Base-by-base conservation (phyloP, 2,888 invertebrate genomes). In the Metellina segmentata region DNA sequence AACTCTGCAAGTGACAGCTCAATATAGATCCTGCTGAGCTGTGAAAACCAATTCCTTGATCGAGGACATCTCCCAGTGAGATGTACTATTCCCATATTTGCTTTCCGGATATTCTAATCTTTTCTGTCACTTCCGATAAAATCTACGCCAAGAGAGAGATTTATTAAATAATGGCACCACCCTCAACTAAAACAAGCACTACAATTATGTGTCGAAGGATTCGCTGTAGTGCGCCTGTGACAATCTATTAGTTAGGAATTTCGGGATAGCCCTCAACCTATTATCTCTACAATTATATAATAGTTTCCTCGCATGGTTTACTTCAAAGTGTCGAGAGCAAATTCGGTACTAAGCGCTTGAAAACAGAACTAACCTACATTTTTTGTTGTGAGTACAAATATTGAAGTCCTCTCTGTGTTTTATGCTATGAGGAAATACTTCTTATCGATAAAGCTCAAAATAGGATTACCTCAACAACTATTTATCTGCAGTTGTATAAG, bases 1-100 rank as follows among this genome's bases (percentile, higher is more conserved):
- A 71, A 81, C 51, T 72, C 53, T 61, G 78, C 11, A 72, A 81
- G 16, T 81, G 87, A 81, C 87, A 81, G 72, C 79, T 88, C 53
- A 79, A 88, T 81, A 85, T 19, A 49, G 19, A 52, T 70, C 71
- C 69, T 72, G 78, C 71, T 53, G 19, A 79, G 52, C 51, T n/a
- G 52, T 19, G 52, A 48, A n/a, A 61, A 61, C 19, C 52, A 52
- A 19, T 72, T 87, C 78, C 70, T 51, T 48, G 70, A 34, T 82
- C 20, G 61, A 71, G 51, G 77, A 82, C 69, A 70, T 34, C 69
- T n/a, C 48, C 34, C 8, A 5, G 51, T 8, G 51, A 48, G 70
- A 70, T 11, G 7, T 7, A 70, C 61, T 61, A 6, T n/a, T 8
- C 48, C 69, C 49, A 34, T 70, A 34, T 82, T 1, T 34, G 61